Percentiles rank a stretch among this genome's conserved stretches.
Evolutionary conservation across 2,888 invertebrate genomes (phyloP).

Genomic region (Cephus pygmeus): DNA sequence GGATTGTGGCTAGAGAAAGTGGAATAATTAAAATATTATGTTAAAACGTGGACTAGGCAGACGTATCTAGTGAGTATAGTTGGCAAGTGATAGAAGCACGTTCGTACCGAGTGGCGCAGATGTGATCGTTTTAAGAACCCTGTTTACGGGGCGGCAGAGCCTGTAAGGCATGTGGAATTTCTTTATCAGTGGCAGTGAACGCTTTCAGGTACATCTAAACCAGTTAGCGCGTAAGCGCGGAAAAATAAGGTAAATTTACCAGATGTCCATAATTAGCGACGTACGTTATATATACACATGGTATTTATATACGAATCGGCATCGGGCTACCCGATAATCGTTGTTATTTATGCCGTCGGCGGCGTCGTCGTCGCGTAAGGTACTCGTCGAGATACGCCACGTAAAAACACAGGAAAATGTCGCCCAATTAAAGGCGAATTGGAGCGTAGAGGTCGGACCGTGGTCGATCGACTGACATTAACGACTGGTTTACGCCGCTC

Average conservation of each 20-base stretch:
- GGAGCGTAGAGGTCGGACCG: constrained; percentile 50
- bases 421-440: constrained; percentile 61
- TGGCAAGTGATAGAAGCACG: background rate
- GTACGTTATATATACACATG: background rate
- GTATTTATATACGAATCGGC: background rate
- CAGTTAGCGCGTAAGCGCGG: constrained; percentile 15
- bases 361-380: background rate
- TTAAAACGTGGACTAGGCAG: background rate
- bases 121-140: background rate
- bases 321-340: constrained; percentile 53
- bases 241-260: background rate
- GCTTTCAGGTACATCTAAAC: constrained; percentile 21
- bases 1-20: background rate
- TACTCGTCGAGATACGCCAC: constrained; percentile 42
- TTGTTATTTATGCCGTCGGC: constrained; percentile 54
- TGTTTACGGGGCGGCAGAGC: constrained; percentile 3
- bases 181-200: constrained; percentile 26
- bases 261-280: background rate
- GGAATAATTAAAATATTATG: background rate
- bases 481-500: constrained; percentile 41
- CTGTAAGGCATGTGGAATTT: constrained; percentile 21
- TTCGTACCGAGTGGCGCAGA: background rate
- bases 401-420: constrained; percentile 56
- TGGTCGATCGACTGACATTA: constrained; percentile 35
- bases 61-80: background rate